These are phyloP conservation scores for Tachyglossus aculeatus DNA, from an alignment of 2,797 vertebrate genomes.

Conservation along the genomic window DNA sequence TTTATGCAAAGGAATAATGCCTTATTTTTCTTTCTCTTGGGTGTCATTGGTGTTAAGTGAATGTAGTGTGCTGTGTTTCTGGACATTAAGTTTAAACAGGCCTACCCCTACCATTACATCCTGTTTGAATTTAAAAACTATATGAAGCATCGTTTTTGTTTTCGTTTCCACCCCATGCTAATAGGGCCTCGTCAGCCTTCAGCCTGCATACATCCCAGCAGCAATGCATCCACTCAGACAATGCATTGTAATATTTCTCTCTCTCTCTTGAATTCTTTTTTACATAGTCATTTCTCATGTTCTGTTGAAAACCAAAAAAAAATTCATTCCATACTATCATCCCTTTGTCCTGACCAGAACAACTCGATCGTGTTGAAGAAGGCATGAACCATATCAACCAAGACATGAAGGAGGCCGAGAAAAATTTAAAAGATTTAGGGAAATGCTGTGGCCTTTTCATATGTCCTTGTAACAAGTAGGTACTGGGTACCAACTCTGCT, in stretches of 20 bases:
- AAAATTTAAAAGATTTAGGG: slow-evolving; percentile 99
- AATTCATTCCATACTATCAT: slow-evolving; percentile 99
- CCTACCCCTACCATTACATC: slow-evolving; percentile 61
- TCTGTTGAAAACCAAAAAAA: slow-evolving; percentile 86
- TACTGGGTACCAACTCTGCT: slow-evolving; percentile 97
- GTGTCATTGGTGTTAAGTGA: slow-evolving; percentile 67
- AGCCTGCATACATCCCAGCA: slow-evolving; percentile 40
- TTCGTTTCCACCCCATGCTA: slow-evolving; percentile 55
- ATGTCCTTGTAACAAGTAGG: slow-evolving; percentile 99
- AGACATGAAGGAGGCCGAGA: slow-evolving; percentile 99
- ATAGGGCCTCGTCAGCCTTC: slow-evolving; percentile 28
- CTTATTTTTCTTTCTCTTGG: slow-evolving; percentile 66
- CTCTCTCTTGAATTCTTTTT: slow-evolving; percentile 68
- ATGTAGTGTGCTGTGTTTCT: slow-evolving; percentile 61
- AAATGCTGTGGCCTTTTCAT: slow-evolving; percentile 99
- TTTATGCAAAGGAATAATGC: slow-evolving; percentile 56
- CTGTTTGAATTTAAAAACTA: slow-evolving; percentile 58
- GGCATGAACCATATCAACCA: slow-evolving; percentile 99
- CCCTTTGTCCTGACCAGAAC: slow-evolving; percentile 99
- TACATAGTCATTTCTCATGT: slow-evolving; percentile 86
- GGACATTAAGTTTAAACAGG: slow-evolving; percentile 63
- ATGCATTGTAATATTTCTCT: slow-evolving; percentile 74
- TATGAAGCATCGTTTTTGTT: slow-evolving; percentile 59
- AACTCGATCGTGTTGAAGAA: slow-evolving; percentile 99
- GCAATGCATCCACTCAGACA: slow-evolving; percentile 74